These are phyloP conservation scores for Phataginus tricuspis DNA, from an alignment of 2,797 vertebrate genomes.

Conservation along the genomic window DNA sequence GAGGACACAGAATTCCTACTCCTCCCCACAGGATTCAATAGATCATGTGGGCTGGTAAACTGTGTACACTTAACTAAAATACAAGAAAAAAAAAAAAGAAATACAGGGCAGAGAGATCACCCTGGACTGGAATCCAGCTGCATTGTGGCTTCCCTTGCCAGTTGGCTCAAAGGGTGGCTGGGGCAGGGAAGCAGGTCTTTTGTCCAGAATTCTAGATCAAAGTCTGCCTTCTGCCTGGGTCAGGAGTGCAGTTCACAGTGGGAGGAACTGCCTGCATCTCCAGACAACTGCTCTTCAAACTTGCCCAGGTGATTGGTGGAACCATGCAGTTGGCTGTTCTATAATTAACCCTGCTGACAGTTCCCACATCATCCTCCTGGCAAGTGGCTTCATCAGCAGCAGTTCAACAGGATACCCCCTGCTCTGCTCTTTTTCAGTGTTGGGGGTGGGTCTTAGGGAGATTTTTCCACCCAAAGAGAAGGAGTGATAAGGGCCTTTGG, in stretches of 20 bases:
- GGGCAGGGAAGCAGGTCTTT: neutral
- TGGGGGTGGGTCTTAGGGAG: neutral
- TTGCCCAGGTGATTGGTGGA: neutral
- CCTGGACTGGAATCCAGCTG: neutral
- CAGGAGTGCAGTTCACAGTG: neutral
- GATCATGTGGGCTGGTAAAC: neutral
- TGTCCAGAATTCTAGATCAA: slow-evolving; percentile 5
- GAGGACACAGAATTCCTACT: neutral
- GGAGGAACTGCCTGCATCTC: neutral
- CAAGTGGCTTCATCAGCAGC: slow-evolving; percentile 1
- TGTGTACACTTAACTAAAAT: neutral
- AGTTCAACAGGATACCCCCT: neutral
- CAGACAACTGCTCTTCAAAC: neutral
- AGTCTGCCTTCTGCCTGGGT: neutral
- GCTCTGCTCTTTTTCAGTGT: neutral
- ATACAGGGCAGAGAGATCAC: neutral
- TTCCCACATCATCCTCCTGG: neutral
- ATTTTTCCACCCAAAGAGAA: neutral
- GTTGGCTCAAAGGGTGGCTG: neutral
- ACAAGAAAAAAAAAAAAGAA: neutral
- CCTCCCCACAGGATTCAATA: neutral
- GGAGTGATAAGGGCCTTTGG: neutral
- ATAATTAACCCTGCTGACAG: neutral
- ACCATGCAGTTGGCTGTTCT: neutral
- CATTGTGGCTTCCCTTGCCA: neutral